These are phyloP conservation scores for Anarsia innoxiella DNA, from an alignment of 2,888 invertebrate genomes.

Conservation along the genomic window DNA sequence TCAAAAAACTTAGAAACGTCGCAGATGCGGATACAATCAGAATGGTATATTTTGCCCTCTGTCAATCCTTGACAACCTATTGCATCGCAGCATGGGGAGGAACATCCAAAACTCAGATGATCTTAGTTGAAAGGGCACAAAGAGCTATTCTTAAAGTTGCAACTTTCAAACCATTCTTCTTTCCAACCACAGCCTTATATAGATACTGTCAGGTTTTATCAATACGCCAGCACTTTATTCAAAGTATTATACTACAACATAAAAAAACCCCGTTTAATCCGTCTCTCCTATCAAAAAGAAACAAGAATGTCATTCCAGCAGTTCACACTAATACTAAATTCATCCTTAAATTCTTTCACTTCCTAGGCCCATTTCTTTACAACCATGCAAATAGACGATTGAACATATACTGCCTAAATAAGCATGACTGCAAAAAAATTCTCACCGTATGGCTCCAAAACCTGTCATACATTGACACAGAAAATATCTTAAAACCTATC, in stretches of 20 bases:
- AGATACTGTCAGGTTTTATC: slow-evolving; percentile 2
- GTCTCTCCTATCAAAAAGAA: not conserved
- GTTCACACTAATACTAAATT: not conserved
- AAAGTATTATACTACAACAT: not conserved
- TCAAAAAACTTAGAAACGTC: not conserved
- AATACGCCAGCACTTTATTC: not conserved
- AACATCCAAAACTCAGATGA: not conserved
- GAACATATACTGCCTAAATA: not conserved
- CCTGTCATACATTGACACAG: not conserved
- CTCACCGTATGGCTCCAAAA: not conserved
- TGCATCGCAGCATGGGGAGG: slow-evolving; percentile 4
- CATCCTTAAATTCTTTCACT: not conserved
- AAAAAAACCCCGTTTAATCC: not conserved
- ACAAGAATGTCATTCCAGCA: not conserved
- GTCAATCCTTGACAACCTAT: not conserved
- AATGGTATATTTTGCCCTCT: slow-evolving; percentile 4
- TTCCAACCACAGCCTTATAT: not conserved
- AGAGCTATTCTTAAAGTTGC: slow-evolving; percentile 4
- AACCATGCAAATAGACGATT: not conserved
- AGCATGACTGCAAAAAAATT: not conserved
- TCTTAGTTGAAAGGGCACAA: not conserved
- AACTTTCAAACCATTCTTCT: not conserved
- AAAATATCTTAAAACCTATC: not conserved
- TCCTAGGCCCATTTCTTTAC: not conserved
- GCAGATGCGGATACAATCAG: not conserved